Base-by-base conservation (phyloP, 1,140 invertebrate genomes). In the Saccostrea glomerata region DNA sequence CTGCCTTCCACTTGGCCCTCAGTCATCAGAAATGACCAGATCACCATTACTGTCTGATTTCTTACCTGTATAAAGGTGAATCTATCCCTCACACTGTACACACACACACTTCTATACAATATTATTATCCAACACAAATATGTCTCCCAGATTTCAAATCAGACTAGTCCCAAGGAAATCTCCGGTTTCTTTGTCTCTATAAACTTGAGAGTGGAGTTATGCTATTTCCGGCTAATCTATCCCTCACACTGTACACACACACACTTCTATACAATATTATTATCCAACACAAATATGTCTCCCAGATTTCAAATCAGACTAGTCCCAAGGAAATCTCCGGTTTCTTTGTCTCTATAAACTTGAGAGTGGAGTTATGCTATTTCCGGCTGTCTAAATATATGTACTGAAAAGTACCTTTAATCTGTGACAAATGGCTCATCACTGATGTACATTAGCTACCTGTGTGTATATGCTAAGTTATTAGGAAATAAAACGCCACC, bases 371-470 rank as follows among this genome's bases (percentile, higher is more conserved):
- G 58, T 20, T 63, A 77, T 30, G 66, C 25, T 77, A 77, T 77
- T 77, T 77, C 70, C 70, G 70, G 25, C 70, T 30, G 11, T 77
- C 70, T 30, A 25, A 30, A 25, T 77, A 30, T 17, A 25, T 36
- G 2, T 13, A 30, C 25, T 36, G 30, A 36, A 66, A 77, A 30
- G 70, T 77, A 77, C 70, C 70, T 77, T 77, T 77, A 77, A 77
- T 77, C 30, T 77, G 30, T 30, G 70, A 77, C 70, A 77, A 77
- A 77, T 25, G 25, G 25, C 23, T 36, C 70, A 77, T 77, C 70
- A 77, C 70, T 77, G 70, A 77, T 77, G 70, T 77, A 77, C 25
- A 77, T 77, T 77, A 77, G 70, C 70, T 77, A 77, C 70, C 70
- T 77, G 30, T 77, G 9, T 7, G 25, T 77, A 36, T 77, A 77